Conservation (phyloP, 2,113 vertebrate species). For the Etheostoma cragini region DNA sequence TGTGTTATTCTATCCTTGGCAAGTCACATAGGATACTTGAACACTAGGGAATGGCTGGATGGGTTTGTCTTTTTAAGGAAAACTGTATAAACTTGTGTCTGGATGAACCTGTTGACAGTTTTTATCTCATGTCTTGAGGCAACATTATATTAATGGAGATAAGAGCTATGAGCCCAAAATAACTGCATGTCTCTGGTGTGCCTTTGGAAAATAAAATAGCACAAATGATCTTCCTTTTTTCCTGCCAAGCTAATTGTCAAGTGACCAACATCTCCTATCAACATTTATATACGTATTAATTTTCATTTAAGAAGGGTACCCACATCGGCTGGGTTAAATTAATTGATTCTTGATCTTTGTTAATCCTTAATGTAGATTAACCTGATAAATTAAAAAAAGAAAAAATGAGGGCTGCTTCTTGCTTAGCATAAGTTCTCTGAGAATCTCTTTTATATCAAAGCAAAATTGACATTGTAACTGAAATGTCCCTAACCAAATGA, state of each 20-base stretch:
- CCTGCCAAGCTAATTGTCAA: conserved; percentile 69
- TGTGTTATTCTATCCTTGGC: conserved; percentile 15
- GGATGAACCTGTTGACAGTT: conserved; percentile 90
- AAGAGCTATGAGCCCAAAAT: conserved; percentile 88
- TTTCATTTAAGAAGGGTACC: neutral
- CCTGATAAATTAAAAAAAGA: too few relatives aligned
- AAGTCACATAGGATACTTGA: conserved; percentile 16
- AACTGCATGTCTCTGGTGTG: conserved; percentile 86
- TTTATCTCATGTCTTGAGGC: conserved; percentile 85
- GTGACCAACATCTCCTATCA: conserved; percentile 6
- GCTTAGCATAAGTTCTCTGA: too few relatives aligned
- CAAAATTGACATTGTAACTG: too few relatives aligned
- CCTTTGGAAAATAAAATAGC: conserved; percentile 87
- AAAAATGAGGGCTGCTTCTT: too few relatives aligned
- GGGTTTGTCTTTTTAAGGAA: conserved; percentile 29
- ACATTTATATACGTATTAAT: neutral
- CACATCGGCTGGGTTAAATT: too few relatives aligned
- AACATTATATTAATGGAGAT: conserved; percentile 90
- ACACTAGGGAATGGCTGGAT: conserved; percentile 16
- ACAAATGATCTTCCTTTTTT: conserved; percentile 84
- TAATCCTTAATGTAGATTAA: too few relatives aligned
- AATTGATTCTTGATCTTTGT: too few relatives aligned
- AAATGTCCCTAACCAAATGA: too few relatives aligned
- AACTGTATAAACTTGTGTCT: conserved; percentile 36
- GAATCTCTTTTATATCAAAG: too few relatives aligned